Percentiles rank a stretch among this genome's conserved stretches.
These are phyloP conservation scores for Pterostichus madidus DNA, from an alignment of 2,888 invertebrate species.

Conservation along the genomic window DNA sequence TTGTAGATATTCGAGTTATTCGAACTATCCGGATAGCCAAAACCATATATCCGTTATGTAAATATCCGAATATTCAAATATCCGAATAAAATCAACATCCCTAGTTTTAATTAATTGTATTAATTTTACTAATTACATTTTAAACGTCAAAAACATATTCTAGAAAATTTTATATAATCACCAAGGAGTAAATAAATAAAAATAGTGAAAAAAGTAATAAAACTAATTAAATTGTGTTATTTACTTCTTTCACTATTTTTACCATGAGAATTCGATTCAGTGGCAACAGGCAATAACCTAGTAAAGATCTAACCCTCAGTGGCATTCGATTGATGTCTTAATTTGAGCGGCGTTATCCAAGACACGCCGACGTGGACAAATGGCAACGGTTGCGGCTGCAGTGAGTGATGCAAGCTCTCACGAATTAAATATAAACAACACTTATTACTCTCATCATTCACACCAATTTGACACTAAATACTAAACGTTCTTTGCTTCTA, in stretches of 20 bases:
- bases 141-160: no score
- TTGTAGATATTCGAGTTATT: no score
- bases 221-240: no score
- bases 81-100: no score
- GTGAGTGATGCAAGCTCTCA: constrained; percentile 33
- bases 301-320: neutral
- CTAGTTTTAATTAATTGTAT: no score
- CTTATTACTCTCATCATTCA: constrained; percentile 33
- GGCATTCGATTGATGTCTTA: constrained; percentile 25
- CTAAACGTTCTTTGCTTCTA: constrained; percentile 39
- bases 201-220: no score
- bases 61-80: no score
- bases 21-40: no score
- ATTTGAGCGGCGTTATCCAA: neutral
- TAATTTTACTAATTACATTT: no score
- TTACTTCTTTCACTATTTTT: neutral
- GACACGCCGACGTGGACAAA: constrained; percentile 33
- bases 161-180: no score
- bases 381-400: neutral
- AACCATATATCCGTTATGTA: no score
- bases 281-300: neutral
- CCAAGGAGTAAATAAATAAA: no score
- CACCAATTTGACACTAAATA: constrained; percentile 44
- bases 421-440: constrained; percentile 51
- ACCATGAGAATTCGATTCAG: constrained; percentile 12